Percentiles rank a stretch among this genome's conserved stretches.
phyloP scores from a whole-genome alignment of 2,888 invertebrate genomes.

The Pheosia gnoma region DNA sequence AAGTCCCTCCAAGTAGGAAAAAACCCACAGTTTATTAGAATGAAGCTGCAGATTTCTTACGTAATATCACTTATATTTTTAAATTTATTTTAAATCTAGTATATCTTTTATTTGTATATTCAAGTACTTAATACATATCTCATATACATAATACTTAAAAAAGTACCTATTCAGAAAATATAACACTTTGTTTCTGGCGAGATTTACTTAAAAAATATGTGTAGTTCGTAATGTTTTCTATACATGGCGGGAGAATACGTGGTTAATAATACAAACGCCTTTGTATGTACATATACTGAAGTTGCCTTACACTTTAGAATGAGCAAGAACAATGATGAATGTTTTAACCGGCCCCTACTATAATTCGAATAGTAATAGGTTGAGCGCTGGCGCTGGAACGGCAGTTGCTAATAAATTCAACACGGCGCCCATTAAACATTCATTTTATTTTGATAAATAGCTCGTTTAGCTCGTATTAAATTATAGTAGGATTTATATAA shows the following conservation, averaged over 20 bases:
- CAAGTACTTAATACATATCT: no score
- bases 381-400: neutral
- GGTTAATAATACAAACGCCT: no score
- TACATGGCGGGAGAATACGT: no score
- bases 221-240: no score
- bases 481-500: conserved; percentile 3
- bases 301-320: neutral
- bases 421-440: conserved; percentile 2
- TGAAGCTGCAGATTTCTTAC: no score
- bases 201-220: no score
- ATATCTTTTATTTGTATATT: no score
- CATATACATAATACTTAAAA: no score
- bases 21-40: neutral
- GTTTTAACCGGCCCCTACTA: neutral
- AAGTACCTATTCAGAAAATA: no score
- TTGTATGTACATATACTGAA: neutral
- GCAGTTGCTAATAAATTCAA: conserved; percentile 6
- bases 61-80: no score
- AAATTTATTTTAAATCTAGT: no score
- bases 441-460: conserved; percentile 5
- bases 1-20: neutral
- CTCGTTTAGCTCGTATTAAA: conserved; percentile 4
- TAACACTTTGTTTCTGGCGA: no score
- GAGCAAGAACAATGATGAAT: neutral
- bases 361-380: conserved; percentile 2